Percentiles rank a stretch among this genome's conserved stretches.
Evolutionary conservation across 2,888 invertebrate species (phyloP).

Genomic region (Cephalotes varians): DNA sequence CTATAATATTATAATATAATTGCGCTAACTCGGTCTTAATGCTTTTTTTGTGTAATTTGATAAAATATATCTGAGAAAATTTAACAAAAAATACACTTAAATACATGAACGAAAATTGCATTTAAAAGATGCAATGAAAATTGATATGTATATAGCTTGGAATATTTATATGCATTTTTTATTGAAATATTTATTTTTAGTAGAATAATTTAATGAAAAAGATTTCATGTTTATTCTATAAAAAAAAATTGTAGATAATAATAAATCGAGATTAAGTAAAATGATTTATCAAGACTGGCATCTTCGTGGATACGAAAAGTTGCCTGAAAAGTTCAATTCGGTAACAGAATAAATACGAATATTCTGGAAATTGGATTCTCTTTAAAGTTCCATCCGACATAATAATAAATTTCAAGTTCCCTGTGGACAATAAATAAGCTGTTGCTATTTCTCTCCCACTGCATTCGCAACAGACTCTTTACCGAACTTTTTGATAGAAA

Average conservation of each 20-base stretch:
- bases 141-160: background rate
- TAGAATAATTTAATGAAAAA: background rate
- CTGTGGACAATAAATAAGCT: constrained; percentile 30
- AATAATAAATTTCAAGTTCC: constrained; percentile 16
- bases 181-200: constrained; percentile 3
- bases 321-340: background rate
- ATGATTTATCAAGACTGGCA: background rate
- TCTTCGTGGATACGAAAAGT: background rate
- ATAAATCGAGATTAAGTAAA: too few relatives aligned
- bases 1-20: too few relatives aligned
- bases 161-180: background rate
- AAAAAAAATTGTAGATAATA: background rate
- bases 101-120: background rate
- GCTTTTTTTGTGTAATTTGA: background rate
- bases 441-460: background rate
- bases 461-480: background rate
- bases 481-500: constrained; percentile 21
- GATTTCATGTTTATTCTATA: background rate
- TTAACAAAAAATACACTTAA: background rate
- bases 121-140: background rate
- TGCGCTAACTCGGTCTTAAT: background rate
- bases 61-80: background rate
- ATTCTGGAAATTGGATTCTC: constrained; percentile 14
- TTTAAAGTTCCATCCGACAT: constrained; percentile 4
- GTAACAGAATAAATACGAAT: background rate